phyloP scores from a whole-genome alignment of 2,888 invertebrate species.

The Hesperia comma region DNA sequence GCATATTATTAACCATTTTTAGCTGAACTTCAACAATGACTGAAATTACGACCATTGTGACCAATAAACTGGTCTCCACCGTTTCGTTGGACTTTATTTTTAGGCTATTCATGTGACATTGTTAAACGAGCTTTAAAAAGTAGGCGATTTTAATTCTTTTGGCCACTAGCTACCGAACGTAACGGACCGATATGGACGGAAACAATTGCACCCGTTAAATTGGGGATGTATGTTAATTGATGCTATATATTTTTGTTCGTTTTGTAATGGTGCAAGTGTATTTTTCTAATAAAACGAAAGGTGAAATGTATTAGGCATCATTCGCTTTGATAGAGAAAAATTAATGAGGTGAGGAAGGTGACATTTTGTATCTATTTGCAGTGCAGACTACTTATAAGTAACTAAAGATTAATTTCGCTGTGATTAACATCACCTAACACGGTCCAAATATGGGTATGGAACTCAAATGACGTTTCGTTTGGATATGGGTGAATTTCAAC shows the following conservation, averaged over 20 bases:
- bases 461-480: too few relatives aligned
- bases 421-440: too few relatives aligned
- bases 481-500: too few relatives aligned
- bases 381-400: too few relatives aligned
- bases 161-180: not conserved
- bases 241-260: not conserved
- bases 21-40: not conserved
- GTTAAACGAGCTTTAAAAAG: constrained; percentile 16
- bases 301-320: too few relatives aligned
- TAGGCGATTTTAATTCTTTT: constrained; percentile 18
- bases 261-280: too few relatives aligned
- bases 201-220: constrained; percentile 1
- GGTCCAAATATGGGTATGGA: too few relatives aligned
- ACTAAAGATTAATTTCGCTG: too few relatives aligned
- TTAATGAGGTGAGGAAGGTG: too few relatives aligned
- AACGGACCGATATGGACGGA: not conserved
- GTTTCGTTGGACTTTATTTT: constrained; percentile 12
- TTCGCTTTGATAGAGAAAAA: too few relatives aligned
- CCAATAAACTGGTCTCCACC: constrained; percentile 6
- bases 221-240: constrained; percentile 1
- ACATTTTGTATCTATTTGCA: too few relatives aligned
- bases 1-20: not conserved
- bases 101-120: constrained; percentile 22
- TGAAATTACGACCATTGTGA: constrained; percentile 20
- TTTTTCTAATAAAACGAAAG: too few relatives aligned